Percentiles rank a stretch among this genome's conserved stretches.
These are phyloP conservation scores for Colletes gigas DNA, from an alignment of 1,140 invertebrate genomes.

Conservation along the genomic window DNA sequence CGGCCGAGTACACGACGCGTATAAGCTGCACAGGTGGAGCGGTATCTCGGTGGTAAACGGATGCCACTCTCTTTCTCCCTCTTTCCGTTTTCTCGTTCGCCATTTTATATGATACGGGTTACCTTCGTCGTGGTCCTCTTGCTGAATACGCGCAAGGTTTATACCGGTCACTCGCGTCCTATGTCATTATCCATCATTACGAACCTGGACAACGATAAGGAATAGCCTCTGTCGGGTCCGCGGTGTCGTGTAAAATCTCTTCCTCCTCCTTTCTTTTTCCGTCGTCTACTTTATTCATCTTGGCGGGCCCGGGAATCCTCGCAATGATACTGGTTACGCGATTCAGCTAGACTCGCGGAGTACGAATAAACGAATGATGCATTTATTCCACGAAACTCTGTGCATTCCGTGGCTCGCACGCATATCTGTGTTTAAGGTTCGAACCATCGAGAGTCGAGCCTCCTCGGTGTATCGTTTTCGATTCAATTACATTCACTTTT, in stretches of 20 bases:
- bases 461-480: no score
- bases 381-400: not conserved
- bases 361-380: not conserved
- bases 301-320: constrained; percentile 19
- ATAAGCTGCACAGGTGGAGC: constrained; percentile 49
- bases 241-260: constrained; percentile 46
- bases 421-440: no score
- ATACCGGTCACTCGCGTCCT: constrained; percentile 58
- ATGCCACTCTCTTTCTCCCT: constrained; percentile 41
- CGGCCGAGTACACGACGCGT: constrained; percentile 23
- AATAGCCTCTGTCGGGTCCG: constrained; percentile 47
- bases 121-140: constrained; percentile 36
- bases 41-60: constrained; percentile 52
- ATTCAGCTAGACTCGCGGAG: constrained; percentile 3
- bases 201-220: constrained; percentile 57
- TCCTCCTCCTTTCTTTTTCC: constrained; percentile 1
- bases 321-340: constrained; percentile 27
- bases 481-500: no score
- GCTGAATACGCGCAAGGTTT: constrained; percentile 33
- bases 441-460: no score
- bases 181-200: constrained; percentile 66
- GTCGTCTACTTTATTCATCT: constrained; percentile 13
- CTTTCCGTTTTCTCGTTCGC: constrained; percentile 6
- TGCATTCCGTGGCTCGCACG: no score
- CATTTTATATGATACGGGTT: constrained; percentile 61